Percentiles rank a stretch among this genome's conserved stretches.
phyloP scores from a whole-genome alignment of 2,888 invertebrate genomes.

The Nudaria mundana region DNA sequence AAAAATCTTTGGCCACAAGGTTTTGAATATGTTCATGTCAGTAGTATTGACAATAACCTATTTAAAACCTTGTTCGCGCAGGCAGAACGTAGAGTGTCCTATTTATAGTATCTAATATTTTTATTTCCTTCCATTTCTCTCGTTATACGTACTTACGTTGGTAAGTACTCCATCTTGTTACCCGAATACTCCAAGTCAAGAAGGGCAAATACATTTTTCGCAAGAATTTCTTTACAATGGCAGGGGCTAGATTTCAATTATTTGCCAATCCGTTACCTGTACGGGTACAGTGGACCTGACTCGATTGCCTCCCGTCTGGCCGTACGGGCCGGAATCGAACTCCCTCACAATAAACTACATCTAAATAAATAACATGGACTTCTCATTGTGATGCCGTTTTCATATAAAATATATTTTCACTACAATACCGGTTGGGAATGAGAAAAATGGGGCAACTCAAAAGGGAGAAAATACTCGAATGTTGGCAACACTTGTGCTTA shows the following conservation, averaged over 20 bases:
- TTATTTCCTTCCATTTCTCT: not conserved
- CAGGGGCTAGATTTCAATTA: constrained; percentile 62
- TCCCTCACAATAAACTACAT: constrained; percentile 65
- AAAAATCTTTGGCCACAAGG: no score
- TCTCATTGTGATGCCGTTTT: constrained; percentile 63
- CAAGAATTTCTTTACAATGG: constrained; percentile 44
- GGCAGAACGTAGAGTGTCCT: no score
- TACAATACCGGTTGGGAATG: constrained; percentile 57
- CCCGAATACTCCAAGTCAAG: constrained; percentile 13
- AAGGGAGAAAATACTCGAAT: constrained; percentile 55
- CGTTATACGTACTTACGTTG: not conserved
- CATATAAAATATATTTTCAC: constrained; percentile 71
- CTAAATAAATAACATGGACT: constrained; percentile 75
- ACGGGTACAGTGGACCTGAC: constrained; percentile 42
- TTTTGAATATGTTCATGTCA: no score
- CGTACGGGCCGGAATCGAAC: constrained; percentile 54
- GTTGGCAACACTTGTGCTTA: constrained; percentile 54
- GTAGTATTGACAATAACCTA: no score
- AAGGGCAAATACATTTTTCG: constrained; percentile 39
- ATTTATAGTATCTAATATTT: no score
- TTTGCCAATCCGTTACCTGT: constrained; percentile 63
- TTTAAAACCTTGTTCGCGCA: no score
- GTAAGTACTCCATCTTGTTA: constrained; percentile 26
- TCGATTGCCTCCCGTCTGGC: constrained; percentile 65
- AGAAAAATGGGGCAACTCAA: constrained; percentile 62